Base-by-base conservation (phyloP, 2,888 invertebrate genomes). In the Drosophila planitibia region DNA sequence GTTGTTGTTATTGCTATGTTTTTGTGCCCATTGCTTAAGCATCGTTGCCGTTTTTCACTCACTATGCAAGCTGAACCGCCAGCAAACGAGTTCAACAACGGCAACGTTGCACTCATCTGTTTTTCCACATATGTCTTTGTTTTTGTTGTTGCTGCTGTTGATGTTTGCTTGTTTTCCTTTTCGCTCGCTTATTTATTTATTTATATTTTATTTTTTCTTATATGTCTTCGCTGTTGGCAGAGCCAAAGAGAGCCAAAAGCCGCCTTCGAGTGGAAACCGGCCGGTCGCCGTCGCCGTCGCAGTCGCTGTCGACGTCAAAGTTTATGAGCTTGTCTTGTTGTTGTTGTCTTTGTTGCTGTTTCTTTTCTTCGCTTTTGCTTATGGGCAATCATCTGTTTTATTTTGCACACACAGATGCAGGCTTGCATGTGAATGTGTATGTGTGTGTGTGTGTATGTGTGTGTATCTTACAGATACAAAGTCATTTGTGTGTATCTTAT, bases 301-400 rank as follows among this genome's bases (percentile, higher is more conserved):
- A 22, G 64, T 37, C 55, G 28, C n/a, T 14, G 63, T 51, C 62
- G 60, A 19, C 30, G 54, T 16, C 67, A 63, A 74, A 74, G 74
- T 76, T 76, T 74, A 73, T 47, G 65, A 67, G 68, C 64, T 76
- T 30, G 60, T 59, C 71, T 58, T 77, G 28, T 62, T 81, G 61
- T 59, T 64, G 65, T 70, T 77, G n/a, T 65, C 74, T 59, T 59
- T 64, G 65, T 53, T 67, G 33, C 25, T 63, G 53, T 73, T 79
- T 70, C 51, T 72, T 69, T 74, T 81, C 74, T 76, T 82, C 70
- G 76, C 57, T 59, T 84, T 85, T 89, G 88, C 89, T 89, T 89
- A 85, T 89, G 89, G 87, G 82, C 87, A 87, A 89, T 87, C 87
- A 87, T 87, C 87, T 87, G 87, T 89, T 89, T 89, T 83, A 84